Percentiles rank a stretch among this genome's conserved stretches.
These are phyloP conservation scores for Drosophila trapezifrons DNA, from an alignment of 1,140 invertebrate species.

Conservation along the genomic window DNA sequence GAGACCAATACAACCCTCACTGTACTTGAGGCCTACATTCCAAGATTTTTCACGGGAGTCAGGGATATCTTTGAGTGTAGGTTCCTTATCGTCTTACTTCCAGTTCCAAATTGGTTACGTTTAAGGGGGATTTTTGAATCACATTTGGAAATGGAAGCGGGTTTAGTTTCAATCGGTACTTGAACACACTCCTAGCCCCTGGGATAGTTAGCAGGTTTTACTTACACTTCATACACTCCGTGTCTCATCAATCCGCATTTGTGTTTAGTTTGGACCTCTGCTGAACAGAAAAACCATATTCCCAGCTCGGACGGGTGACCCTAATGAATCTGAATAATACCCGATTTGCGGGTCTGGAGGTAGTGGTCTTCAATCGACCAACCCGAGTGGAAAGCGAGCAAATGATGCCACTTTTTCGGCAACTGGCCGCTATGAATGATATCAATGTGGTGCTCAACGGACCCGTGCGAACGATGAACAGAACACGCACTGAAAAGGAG, in stretches of 20 bases:
- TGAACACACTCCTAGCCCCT: conserved; percentile 17
- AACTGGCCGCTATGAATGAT: conserved; percentile 87
- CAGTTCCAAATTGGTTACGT: not conserved
- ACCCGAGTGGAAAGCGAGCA: conserved; percentile 92
- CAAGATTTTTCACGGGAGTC: conserved; percentile 91
- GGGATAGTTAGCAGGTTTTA: conserved; percentile 1
- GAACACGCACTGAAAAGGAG: conserved; percentile 86
- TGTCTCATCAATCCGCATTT: conserved; percentile 85
- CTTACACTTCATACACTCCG: conserved; percentile 20
- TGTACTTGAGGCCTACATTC: conserved; percentile 92
- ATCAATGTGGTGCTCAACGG: conserved; percentile 65
- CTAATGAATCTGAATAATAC: conserved; percentile 89
- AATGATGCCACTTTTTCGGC: conserved; percentile 87
- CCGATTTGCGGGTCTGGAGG: conserved; percentile 87
- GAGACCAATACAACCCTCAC: conserved; percentile 92
- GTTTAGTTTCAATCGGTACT: conserved; percentile 3
- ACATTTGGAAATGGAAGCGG: not conserved
- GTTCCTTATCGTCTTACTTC: conserved; percentile 16
- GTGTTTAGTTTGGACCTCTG: conserved; percentile 18
- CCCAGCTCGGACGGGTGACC: conserved; percentile 50
- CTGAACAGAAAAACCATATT: conserved; percentile 13
- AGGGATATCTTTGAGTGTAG: conserved; percentile 79
- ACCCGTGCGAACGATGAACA: conserved; percentile 40
- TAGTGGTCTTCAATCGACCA: conserved; percentile 94
- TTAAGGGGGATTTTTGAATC: no score